Conservation (phyloP, 64 coral and sea anemone genomes). For the Dendronephthya gigantea region DNA sequence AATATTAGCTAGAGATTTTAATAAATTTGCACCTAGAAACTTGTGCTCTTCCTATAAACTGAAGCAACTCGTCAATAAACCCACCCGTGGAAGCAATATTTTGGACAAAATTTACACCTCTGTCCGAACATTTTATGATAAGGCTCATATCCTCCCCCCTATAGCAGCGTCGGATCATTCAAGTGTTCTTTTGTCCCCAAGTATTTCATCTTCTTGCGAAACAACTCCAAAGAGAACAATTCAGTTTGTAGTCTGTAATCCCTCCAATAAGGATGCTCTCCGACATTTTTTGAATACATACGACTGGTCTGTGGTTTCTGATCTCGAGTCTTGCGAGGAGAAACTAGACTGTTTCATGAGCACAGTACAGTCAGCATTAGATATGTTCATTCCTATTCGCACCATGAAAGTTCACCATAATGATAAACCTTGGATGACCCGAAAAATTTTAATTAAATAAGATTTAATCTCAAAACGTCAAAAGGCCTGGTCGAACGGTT, state of each 20-base stretch:
- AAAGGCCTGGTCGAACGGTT: no score
- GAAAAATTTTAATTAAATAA: no score
- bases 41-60: slow-evolving; percentile 1
- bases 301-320: no score
- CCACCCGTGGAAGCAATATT: neutral
- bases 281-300: no score
- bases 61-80: slow-evolving; percentile 23
- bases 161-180: neutral
- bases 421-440: no score
- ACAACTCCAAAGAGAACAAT: neutral
- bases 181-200: neutral
- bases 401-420: no score
- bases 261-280: no score
- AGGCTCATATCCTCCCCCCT: neutral
- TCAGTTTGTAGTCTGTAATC: neutral
- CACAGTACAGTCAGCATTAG: no score
- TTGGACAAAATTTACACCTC: neutral
- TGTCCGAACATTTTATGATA: neutral
- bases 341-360: no score
- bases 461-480: no score
- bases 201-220: neutral
- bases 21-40: neutral
- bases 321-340: no score
- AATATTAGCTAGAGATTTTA: neutral
- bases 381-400: no score